Conservation (phyloP, 2,797 vertebrate species). For the Halcyon leucocephala region DNA sequence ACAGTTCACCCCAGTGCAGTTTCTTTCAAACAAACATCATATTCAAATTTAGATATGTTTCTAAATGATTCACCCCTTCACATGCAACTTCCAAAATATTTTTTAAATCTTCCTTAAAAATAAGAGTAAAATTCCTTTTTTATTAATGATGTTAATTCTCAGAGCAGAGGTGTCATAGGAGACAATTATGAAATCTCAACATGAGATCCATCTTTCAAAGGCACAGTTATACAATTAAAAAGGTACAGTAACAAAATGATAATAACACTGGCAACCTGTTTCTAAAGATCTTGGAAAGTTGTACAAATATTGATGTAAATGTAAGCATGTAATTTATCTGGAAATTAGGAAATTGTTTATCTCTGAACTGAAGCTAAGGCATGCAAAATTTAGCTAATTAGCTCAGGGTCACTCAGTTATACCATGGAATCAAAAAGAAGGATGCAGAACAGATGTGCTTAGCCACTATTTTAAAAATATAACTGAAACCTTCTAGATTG, state of each 20-base stretch:
- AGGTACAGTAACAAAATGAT: conserved; percentile 22
- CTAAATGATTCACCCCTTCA: not conserved
- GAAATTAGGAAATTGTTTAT: too few relatives aligned
- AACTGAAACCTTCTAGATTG: not conserved
- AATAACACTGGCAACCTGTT: not conserved
- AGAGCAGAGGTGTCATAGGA: not conserved
- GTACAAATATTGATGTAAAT: not conserved
- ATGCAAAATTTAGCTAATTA: not conserved
- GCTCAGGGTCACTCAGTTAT: not conserved
- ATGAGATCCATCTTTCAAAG: conserved; percentile 31
- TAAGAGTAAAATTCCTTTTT: not conserved
- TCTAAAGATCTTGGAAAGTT: not conserved
- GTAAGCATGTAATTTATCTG: not conserved
- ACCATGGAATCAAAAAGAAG: not conserved
- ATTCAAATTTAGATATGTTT: not conserved
- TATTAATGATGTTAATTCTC: not conserved
- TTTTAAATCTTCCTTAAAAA: not conserved
- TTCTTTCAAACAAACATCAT: not conserved
- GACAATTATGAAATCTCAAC: conserved; percentile 11
- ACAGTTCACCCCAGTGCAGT: not conserved
- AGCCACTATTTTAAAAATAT: not conserved
- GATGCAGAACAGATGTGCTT: not conserved
- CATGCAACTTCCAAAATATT: not conserved
- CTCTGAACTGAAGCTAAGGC: too few relatives aligned
- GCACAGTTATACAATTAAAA: conserved; percentile 26